Conservation (phyloP, 2,888 invertebrate genomes). For the Diplazon laetatorius region DNA sequence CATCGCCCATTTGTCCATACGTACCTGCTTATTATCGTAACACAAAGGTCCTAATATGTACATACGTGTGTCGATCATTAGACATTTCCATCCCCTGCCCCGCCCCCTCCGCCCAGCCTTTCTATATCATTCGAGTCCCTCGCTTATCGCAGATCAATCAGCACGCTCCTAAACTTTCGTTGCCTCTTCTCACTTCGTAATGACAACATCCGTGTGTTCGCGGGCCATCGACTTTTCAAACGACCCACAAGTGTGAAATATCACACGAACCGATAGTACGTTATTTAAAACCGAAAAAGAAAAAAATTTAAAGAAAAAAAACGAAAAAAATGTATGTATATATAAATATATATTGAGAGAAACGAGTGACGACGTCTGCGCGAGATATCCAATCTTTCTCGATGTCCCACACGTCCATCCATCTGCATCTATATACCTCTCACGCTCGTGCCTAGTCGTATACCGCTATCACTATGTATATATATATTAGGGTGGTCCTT, state of each 20-base stretch:
- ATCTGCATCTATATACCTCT: constrained; percentile 40
- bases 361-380: constrained; percentile 57
- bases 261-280: constrained; percentile 36
- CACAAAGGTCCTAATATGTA: constrained; percentile 33
- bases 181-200: constrained; percentile 13
- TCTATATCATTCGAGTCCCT: constrained; percentile 5
- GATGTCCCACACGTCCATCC: constrained; percentile 24
- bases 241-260: constrained; percentile 37
- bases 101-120: not conserved
- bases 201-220: constrained; percentile 6
- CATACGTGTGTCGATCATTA: constrained; percentile 16
- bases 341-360: no score
- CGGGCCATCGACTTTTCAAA: constrained; percentile 1
- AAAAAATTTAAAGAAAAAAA: constrained; percentile 16
- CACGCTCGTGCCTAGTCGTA: constrained; percentile 45
- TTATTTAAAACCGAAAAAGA: not conserved
- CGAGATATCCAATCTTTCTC: constrained; percentile 40
- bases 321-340: no score
- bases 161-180: constrained; percentile 39
- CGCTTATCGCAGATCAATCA: constrained; percentile 36
- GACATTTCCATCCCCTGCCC: constrained; percentile 20
- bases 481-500: no score
- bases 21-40: constrained; percentile 7
- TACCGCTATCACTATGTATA: constrained; percentile 49
- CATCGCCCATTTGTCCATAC: constrained; percentile 18